Conservation (phyloP, 2,888 invertebrate species). For the Bombyx huttoni region DNA sequence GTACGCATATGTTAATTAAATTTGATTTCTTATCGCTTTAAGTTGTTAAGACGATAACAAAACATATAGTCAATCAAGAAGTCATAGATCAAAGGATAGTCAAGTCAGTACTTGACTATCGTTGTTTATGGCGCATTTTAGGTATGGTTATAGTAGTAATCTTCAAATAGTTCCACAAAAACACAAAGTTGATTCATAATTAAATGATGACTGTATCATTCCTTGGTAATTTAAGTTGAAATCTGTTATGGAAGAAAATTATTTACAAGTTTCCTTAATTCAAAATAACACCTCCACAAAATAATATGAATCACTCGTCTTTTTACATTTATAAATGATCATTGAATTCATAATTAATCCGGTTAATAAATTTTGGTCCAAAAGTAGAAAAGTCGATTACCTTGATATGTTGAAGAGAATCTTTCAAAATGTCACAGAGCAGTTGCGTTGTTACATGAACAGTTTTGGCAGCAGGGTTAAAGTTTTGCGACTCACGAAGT, state of each 20-base stretch:
- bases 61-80: too few relatives aligned
- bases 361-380: slow-evolving; percentile 26
- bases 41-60: too few relatives aligned
- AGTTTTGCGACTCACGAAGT: slow-evolving; percentile 13
- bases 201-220: background rate
- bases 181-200: background rate
- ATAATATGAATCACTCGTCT: slow-evolving; percentile 40
- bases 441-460: slow-evolving; percentile 1
- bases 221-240: slow-evolving; percentile 1
- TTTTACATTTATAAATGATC: slow-evolving; percentile 27
- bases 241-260: slow-evolving; percentile 20
- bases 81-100: too few relatives aligned
- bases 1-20: too few relatives aligned
- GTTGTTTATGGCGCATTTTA: too few relatives aligned
- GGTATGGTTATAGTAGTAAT: too few relatives aligned
- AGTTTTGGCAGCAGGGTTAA: background rate
- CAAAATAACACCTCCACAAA: slow-evolving; percentile 33
- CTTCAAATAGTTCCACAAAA: background rate
- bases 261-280: slow-evolving; percentile 50
- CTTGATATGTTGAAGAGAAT: slow-evolving; percentile 56
- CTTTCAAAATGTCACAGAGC: slow-evolving; percentile 42
- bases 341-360: slow-evolving; percentile 15
- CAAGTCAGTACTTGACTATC: too few relatives aligned
- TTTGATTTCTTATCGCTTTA: too few relatives aligned
- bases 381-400: slow-evolving; percentile 34